Conservation (phyloP, 2,888 invertebrate genomes). For the Agrochola macilenta region DNA sequence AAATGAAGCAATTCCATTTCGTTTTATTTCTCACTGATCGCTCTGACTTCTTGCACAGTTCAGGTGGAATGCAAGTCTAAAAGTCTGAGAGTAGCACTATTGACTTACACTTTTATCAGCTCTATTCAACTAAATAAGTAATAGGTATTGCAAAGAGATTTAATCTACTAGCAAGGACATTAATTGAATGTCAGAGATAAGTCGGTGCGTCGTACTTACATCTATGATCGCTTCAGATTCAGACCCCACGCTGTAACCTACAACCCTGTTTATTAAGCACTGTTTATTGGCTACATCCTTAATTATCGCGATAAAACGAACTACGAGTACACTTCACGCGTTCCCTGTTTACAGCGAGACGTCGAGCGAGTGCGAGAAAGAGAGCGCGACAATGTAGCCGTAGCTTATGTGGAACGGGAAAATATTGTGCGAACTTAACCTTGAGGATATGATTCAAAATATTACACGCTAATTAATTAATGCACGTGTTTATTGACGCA, state of each 20-base stretch:
- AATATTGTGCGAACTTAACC: slow-evolving; percentile 21
- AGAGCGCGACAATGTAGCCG: background rate
- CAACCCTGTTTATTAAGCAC: background rate
- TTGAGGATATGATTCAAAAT: background rate
- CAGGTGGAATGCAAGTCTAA: background rate
- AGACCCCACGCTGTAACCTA: background rate
- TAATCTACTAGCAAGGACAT: background rate
- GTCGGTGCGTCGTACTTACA: background rate
- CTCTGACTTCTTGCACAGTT: background rate
- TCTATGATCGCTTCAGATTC: background rate
- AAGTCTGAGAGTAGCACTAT: background rate
- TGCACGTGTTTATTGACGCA: background rate
- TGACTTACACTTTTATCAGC: background rate
- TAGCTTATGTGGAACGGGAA: slow-evolving; percentile 35
- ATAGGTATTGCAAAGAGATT: background rate
- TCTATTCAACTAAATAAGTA: background rate
- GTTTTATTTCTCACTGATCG: background rate
- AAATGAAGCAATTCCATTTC: background rate
- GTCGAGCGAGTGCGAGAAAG: background rate
- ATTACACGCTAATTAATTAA: background rate
- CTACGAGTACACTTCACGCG: background rate
- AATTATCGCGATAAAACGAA: background rate
- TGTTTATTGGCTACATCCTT: background rate
- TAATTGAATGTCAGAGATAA: background rate
- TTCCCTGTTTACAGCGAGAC: background rate